Conservation (phyloP, 2,113 vertebrate genomes). For the Pachyramphus minor region DNA sequence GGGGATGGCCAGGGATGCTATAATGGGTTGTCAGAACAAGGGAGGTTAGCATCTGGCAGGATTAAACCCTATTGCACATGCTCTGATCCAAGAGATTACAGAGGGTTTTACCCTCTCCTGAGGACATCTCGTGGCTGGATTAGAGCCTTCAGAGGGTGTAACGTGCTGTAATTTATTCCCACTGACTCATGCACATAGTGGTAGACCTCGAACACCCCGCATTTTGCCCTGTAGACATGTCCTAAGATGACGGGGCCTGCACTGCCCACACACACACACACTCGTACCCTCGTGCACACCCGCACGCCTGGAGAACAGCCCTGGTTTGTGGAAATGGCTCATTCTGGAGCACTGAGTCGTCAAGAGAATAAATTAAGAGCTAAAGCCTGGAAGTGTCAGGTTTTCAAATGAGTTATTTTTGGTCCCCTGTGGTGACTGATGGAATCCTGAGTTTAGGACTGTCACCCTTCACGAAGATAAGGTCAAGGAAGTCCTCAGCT, state of each 20-base stretch:
- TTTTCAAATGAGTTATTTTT: neutral
- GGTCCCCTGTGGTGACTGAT: neutral
- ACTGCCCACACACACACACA: neutral
- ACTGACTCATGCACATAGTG: slow-evolving; percentile 24
- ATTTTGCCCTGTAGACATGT: neutral
- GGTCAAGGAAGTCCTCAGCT: neutral
- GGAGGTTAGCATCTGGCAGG: neutral
- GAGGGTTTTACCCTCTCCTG: neutral
- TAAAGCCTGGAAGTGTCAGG: neutral
- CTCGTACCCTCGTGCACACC: neutral
- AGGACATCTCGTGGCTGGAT: neutral
- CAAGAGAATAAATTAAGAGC: neutral
- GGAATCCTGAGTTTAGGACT: neutral
- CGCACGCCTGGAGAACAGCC: neutral
- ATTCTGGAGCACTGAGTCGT: neutral
- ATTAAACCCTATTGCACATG: neutral
- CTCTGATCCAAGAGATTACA: neutral
- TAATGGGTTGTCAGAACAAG: neutral
- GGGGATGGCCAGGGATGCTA: neutral
- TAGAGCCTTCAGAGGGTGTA: slow-evolving; percentile 6
- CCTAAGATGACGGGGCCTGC: neutral
- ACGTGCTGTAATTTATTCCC: slow-evolving; percentile 2
- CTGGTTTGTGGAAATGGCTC: neutral
- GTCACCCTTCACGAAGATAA: neutral
- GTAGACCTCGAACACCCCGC: slow-evolving; percentile 27